phyloP scores from a whole-genome alignment of 2,888 invertebrate genomes.

The Thereva nobilitata region DNA sequence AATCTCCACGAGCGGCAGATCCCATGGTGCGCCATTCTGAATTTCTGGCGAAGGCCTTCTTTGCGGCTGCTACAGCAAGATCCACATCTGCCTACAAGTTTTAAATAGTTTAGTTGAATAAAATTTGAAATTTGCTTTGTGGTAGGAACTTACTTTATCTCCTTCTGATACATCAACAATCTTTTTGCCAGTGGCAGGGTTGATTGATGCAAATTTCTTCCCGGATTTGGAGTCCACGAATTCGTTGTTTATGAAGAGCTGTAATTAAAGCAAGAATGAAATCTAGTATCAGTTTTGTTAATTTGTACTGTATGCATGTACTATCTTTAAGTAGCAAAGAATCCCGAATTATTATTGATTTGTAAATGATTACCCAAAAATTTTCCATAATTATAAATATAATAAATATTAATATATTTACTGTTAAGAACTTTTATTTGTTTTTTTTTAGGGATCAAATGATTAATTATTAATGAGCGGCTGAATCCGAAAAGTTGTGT shows the following conservation, averaged over 20 bases:
- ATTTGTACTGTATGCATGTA: too few relatives aligned
- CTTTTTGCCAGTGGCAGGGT: conserved; percentile 78
- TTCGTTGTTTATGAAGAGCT: conserved; percentile 83
- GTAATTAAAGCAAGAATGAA: conserved; percentile 47
- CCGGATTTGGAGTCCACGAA: conserved; percentile 81
- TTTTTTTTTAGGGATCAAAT: too few relatives aligned
- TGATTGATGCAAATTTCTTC: conserved; percentile 83
- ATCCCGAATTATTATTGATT: too few relatives aligned
- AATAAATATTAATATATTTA: too few relatives aligned
- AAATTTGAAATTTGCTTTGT: conserved; percentile 10
- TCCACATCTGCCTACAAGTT: conserved; percentile 71
- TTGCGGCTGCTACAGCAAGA: conserved; percentile 78
- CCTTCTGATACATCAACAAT: conserved; percentile 82
- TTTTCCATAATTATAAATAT: too few relatives aligned
- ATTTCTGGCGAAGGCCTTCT: conserved; percentile 72
- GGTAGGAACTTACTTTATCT: conserved; percentile 67
- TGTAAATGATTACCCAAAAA: too few relatives aligned
- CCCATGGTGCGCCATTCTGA: conserved; percentile 81
- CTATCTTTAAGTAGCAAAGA: too few relatives aligned
- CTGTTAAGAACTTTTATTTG: too few relatives aligned
- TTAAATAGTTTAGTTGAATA: neutral
- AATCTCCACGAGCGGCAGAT: conserved; percentile 75
- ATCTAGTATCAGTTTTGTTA: neutral
- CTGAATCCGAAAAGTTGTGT: too few relatives aligned
- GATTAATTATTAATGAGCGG: too few relatives aligned